Evolutionary conservation across 2,797 vertebrate species (phyloP), one percentile per base, ranked within the genome.

Genomic region (Anniella stebbinsi): DNA sequence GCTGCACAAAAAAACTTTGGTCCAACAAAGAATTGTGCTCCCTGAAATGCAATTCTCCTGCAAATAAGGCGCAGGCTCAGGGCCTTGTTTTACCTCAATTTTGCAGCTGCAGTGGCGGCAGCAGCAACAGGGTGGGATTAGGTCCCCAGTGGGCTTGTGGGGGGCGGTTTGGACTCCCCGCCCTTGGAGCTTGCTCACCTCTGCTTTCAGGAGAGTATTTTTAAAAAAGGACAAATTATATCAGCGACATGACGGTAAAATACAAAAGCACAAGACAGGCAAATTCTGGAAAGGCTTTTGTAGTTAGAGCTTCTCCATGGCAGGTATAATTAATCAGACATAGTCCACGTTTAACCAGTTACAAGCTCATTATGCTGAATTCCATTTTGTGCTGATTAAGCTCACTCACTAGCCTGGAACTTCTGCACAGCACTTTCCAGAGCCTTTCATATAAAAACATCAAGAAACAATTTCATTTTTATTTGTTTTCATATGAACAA

Each of bases 301-400:
- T 96, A 97, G 96, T 95, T 93, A 76, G 94, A 97, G 93, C 92
- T 92, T 89, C 78, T 75, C 92, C 95, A 91, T 91, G 94, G 95
- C 95, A 96, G 96, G 90, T 94, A 95, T 94, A 96, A 96, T 95
- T 96, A 97, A 96, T 97, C 96, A 97, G 93, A 95, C 96, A 92
- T 94, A 92, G 95, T 94, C 94, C 96, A 95, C 97, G 95, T 97
- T 96, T 97, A 97, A 97, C 95, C 96, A 97, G 96, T 96, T 96
- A 93, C 95, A 97, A 96, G 91, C 92, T 96, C 95, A 96, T 95
- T 97, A 96, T 90, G 89, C 85, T 94, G 94, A 94, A 96, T 96
- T 97, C 95, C 92, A 94, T 33, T 96, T 96, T 96, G 94, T 94
- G 95, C 92, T 95, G 95, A 96, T 96, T 95, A 96, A 97, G 97